Evolutionary conservation across 2,888 invertebrate genomes (phyloP).

Genomic region (Druceiella hillmani): DNA sequence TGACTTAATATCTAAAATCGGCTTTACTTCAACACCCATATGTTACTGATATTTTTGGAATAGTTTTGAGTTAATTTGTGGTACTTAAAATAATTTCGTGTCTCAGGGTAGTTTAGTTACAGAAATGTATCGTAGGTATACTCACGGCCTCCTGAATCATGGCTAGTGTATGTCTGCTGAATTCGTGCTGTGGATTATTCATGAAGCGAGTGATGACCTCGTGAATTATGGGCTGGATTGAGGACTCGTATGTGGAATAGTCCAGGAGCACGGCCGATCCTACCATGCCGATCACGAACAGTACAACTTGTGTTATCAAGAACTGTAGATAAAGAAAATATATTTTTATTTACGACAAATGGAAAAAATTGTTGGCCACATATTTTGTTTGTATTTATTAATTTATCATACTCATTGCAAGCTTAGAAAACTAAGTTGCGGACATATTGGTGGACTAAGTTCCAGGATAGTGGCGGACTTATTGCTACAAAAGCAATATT

Average conservation of each 20-base stretch:
- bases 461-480: too few species aligned
- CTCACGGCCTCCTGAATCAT: conserved; percentile 83
- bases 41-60: too few species aligned
- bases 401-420: too few species aligned
- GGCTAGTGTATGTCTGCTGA: conserved; percentile 61
- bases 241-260: conserved; percentile 75
- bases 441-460: conserved; percentile 12
- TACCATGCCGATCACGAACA: conserved; percentile 64
- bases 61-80: too few species aligned
- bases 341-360: not conserved
- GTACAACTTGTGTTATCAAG: conserved; percentile 63
- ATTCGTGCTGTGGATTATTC: conserved; percentile 67
- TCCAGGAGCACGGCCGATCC: conserved; percentile 74
- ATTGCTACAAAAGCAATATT: too few species aligned
- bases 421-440: conserved; percentile 9
- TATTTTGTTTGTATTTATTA: not conserved
- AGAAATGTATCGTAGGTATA: too few species aligned
- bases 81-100: conserved; percentile 5
- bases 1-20: too few species aligned
- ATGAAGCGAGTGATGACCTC: conserved; percentile 68
- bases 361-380: not conserved
- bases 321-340: too few species aligned
- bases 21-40: too few species aligned
- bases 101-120: conserved; percentile 20
- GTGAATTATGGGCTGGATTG: conserved; percentile 70